These are phyloP conservation scores for Alexandromys fortis DNA, from an alignment of 2,113 vertebrate genomes.

Conservation along the genomic window DNA sequence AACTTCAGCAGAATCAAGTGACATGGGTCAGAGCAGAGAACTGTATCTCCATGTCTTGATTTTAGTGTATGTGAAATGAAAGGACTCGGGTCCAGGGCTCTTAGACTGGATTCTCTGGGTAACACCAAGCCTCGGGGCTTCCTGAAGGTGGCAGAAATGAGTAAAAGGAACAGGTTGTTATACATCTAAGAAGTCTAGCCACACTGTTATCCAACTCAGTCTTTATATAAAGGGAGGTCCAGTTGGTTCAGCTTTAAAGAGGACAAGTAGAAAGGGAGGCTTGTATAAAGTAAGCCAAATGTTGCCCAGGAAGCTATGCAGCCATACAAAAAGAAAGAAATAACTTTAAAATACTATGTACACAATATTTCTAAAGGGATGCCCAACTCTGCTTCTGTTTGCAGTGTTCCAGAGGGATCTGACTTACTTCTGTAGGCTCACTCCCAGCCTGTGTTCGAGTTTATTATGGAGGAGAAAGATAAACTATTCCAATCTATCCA, in stretches of 20 bases:
- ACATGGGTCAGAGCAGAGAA: neutral
- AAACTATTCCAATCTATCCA: constrained; percentile 88
- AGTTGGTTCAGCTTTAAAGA: neutral
- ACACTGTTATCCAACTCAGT: neutral
- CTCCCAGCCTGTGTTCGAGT: constrained; percentile 57
- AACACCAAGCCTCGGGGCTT: neutral
- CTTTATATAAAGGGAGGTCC: neutral
- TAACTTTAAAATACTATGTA: constrained; percentile 42
- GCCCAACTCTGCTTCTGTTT: neutral
- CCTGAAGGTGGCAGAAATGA: neutral
- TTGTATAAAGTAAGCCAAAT: neutral
- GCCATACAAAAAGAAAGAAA: neutral
- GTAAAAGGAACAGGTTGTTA: neutral
- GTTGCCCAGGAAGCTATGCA: neutral
- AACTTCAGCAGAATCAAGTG: neutral
- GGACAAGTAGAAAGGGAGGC: neutral
- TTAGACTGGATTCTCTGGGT: neutral
- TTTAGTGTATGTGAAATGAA: neutral
- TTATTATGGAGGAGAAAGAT: constrained; percentile 85
- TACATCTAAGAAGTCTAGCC: neutral
- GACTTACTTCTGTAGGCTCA: neutral
- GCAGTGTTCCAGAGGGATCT: neutral
- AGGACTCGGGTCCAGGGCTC: neutral
- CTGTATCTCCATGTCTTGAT: neutral
- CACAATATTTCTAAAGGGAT: neutral